Percentiles rank a stretch among this genome's conserved stretches.
Evolutionary conservation across 2,797 vertebrate genomes (phyloP).

Genomic region (Dromococcyx pavoninus): DNA sequence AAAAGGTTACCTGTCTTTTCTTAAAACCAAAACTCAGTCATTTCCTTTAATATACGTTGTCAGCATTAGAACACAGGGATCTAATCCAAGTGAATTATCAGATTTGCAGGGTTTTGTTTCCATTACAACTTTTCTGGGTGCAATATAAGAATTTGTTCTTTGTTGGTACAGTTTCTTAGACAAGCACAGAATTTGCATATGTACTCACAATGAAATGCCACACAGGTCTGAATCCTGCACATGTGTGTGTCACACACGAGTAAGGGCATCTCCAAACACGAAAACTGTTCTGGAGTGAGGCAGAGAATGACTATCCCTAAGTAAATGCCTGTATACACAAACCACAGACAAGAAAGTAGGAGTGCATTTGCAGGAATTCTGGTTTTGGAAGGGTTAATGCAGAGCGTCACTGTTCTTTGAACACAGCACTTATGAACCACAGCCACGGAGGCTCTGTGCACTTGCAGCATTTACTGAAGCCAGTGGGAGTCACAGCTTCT

Average conservation of each 20-base stretch:
- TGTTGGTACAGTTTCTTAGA: neutral
- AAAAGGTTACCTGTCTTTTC: neutral
- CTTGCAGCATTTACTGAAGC: neutral
- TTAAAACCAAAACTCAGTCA: neutral
- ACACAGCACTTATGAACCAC: neutral
- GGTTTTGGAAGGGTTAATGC: conserved; percentile 17
- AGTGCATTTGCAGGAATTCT: neutral
- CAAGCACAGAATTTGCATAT: neutral
- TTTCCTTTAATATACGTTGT: neutral
- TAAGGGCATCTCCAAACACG: neutral
- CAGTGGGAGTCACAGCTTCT: neutral
- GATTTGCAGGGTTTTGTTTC: neutral
- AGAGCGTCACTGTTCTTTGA: neutral
- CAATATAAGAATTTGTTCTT: neutral
- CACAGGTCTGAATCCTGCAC: neutral
- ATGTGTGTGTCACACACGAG: fast-evolving
- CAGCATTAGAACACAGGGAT: neutral
- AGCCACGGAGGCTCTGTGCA: neutral
- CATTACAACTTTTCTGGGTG: neutral
- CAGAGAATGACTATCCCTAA: neutral
- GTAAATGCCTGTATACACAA: neutral
- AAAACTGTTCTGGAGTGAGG: neutral
- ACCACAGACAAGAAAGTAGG: fast-evolving
- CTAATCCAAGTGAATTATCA: neutral
- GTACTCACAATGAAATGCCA: neutral